phyloP scores from a whole-genome alignment of 1,140 invertebrate genomes.

The Zaprionus inermis region DNA sequence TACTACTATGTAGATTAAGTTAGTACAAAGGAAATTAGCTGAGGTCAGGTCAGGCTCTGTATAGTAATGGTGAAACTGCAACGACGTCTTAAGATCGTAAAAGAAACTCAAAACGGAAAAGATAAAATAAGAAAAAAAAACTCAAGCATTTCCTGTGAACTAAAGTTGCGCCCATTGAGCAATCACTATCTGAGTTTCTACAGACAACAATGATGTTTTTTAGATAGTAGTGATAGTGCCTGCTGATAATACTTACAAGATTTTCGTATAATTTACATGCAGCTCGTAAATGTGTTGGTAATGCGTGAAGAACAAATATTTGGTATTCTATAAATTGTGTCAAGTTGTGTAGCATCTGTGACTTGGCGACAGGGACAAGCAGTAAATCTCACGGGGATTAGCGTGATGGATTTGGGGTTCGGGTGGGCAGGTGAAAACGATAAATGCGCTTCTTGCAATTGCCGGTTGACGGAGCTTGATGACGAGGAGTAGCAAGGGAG shows the following conservation, averaged over 20 bases:
- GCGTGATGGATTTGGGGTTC: not conserved
- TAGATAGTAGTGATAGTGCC: not conserved
- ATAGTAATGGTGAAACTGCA: not conserved
- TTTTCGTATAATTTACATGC: slow-evolving; percentile 6
- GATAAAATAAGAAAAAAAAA: not conserved
- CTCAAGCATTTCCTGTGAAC: slow-evolving; percentile 10
- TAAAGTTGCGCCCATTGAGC: slow-evolving; percentile 9
- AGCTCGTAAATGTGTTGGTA: slow-evolving; percentile 33
- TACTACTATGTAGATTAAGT: too few species aligned
- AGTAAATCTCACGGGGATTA: slow-evolving; percentile 68
- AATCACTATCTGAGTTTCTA: slow-evolving; percentile 19
- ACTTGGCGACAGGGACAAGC: not conserved
- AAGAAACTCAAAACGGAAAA: slow-evolving; percentile 1
- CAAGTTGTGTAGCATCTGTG: not conserved
- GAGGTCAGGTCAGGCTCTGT: too few species aligned
- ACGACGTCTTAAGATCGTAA: not conserved
- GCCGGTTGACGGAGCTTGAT: not conserved
- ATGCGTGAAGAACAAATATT: slow-evolving; percentile 78
- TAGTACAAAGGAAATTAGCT: not conserved
- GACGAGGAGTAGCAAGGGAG: not conserved
- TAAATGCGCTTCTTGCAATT: not conserved
- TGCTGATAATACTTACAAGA: not conserved
- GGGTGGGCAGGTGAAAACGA: not conserved
- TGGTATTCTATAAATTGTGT: slow-evolving; percentile 59
- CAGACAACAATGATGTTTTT: slow-evolving; percentile 9